Evolutionary conservation across 2,113 vertebrate species (phyloP).

Genomic region (Propithecus coquereli): DNA sequence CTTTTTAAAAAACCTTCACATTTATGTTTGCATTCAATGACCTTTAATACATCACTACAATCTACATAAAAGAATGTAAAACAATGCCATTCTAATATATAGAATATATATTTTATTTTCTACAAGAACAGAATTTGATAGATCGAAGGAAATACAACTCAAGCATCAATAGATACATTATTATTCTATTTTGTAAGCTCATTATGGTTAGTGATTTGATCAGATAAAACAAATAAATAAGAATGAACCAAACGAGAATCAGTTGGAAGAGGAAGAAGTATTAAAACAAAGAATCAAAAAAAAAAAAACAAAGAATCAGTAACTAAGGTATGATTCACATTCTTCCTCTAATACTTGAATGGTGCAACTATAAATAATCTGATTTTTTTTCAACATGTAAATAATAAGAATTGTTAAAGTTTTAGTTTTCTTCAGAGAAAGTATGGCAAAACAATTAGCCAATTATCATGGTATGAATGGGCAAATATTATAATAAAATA

Average conservation of each 20-base stretch:
- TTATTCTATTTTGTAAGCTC: not conserved
- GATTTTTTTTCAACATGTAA: not conserved
- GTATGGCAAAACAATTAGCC: not conserved
- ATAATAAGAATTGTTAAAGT: not conserved
- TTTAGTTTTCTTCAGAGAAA: conserved; percentile 5
- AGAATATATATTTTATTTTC: not conserved
- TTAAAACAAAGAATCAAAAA: conserved; percentile 17
- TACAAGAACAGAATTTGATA: not conserved
- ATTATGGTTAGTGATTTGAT: not conserved
- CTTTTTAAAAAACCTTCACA: not conserved
- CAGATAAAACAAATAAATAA: not conserved
- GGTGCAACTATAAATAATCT: not conserved
- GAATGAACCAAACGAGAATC: not conserved
- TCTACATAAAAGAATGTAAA: conserved; percentile 11
- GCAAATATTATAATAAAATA: not conserved
- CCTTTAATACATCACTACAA: not conserved
- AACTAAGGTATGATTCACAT: not conserved
- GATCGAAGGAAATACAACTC: not conserved
- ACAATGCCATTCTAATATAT: not conserved
- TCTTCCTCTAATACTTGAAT: conserved; percentile 1
- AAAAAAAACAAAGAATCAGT: not conserved
- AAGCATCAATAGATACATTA: not conserved
- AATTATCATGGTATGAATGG: not conserved
- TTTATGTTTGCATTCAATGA: not conserved
- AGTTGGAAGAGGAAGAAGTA: not conserved